phyloP scores from a whole-genome alignment of 2,797 vertebrate genomes.

The Myotis pilosus region DNA sequence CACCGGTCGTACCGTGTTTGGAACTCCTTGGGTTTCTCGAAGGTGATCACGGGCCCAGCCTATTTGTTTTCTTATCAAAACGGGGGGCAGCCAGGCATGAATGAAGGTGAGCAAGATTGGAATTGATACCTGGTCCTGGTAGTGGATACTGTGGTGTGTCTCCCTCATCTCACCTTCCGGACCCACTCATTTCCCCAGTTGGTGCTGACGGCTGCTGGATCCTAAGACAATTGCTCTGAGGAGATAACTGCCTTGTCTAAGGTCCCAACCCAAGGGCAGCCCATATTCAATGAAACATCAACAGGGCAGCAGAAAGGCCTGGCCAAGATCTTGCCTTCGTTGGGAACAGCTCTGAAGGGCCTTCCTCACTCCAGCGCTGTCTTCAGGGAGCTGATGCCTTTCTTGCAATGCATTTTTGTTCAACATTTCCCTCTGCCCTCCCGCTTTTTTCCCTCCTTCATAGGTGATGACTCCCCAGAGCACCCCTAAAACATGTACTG shows the following conservation, averaged over 20 bases:
- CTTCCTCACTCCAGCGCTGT: neutral
- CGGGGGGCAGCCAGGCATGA: neutral
- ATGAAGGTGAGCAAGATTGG: neutral
- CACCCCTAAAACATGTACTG: neutral
- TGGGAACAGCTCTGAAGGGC: neutral
- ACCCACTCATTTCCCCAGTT: neutral
- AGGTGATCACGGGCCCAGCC: neutral
- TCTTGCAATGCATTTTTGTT: neutral
- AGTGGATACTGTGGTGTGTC: too few relatives aligned
- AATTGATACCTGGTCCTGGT: neutral
- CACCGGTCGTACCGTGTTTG: neutral
- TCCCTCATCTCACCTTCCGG: neutral
- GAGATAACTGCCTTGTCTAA: neutral
- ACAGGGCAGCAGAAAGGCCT: neutral
- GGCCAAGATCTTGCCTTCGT: neutral
- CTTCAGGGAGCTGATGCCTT: neutral
- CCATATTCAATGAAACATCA: neutral
- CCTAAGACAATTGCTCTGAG: neutral
- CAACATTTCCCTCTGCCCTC: fast-evolving
- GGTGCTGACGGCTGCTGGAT: neutral
- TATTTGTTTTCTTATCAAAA: slow-evolving; percentile 48
- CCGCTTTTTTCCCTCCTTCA: neutral
- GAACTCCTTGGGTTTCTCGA: slow-evolving; percentile 33
- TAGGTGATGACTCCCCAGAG: neutral
- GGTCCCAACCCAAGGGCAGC: neutral